These are phyloP conservation scores for Bellardia bayeri DNA, from an alignment of 2,888 invertebrate species.

Conservation along the genomic window DNA sequence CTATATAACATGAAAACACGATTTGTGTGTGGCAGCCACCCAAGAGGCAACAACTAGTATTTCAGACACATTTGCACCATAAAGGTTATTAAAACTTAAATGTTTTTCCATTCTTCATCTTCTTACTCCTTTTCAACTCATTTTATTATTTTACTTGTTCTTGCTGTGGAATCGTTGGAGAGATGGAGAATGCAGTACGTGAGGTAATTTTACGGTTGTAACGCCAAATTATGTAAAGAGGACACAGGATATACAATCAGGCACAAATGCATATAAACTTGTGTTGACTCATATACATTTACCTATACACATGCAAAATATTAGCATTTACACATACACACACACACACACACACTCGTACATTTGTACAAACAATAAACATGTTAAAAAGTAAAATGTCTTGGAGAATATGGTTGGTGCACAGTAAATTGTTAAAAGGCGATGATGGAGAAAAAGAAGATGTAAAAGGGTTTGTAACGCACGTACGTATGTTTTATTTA, in stretches of 20 bases:
- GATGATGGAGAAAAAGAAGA: slow-evolving; percentile 65
- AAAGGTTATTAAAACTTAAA: slow-evolving; percentile 61
- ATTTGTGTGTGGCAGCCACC: not conserved
- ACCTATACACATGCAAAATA: slow-evolving; percentile 11
- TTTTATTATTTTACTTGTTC: slow-evolving; percentile 12
- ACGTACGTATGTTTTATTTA: slow-evolving; percentile 70
- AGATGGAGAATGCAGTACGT: slow-evolving; percentile 58
- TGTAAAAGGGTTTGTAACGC: slow-evolving; percentile 69
- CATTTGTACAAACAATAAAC: slow-evolving; percentile 28
- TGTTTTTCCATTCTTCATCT: slow-evolving; percentile 33
- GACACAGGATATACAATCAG: slow-evolving; percentile 47
- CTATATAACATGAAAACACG: not conserved
- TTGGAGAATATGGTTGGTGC: slow-evolving; percentile 44
- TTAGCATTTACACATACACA: slow-evolving; percentile 19
- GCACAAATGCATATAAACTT: slow-evolving; percentile 20
- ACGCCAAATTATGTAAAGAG: slow-evolving; percentile 66
- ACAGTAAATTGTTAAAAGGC: slow-evolving; percentile 63
- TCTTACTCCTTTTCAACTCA: slow-evolving; percentile 17
- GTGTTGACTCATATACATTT: not conserved
- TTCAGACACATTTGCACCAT: slow-evolving; percentile 56
- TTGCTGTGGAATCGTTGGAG: not conserved
- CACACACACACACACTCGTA: slow-evolving; percentile 7
- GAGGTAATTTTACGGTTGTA: slow-evolving; percentile 71
- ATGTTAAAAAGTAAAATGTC: slow-evolving; percentile 45
- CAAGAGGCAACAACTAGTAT: slow-evolving; percentile 39